Evolutionary conservation across 53 echinoderm and acorn worm genomes (phyloP), one percentile per base, ranked within the genome.

Genomic region (Echinometra lucunter): DNA sequence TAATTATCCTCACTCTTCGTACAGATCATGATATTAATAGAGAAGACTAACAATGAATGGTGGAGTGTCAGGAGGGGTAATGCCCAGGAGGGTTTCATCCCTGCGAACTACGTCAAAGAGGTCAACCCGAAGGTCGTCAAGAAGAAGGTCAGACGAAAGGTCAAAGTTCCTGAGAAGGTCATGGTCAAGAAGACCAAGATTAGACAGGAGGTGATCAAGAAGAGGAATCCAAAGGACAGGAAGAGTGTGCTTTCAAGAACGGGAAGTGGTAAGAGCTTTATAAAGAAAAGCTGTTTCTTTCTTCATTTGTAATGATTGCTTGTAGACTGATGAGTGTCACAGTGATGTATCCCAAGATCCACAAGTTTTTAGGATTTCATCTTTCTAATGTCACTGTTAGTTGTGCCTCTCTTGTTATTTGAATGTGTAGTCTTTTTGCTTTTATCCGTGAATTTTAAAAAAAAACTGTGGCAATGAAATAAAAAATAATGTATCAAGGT

Each of bases 31-130:
- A 95, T 98, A 21, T 88, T 98, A 57, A 92, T 98, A 44, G 90
- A 95, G 81, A 98, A 98, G 89, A 96, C 97, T 74, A 98, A 98
- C 56, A 90, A 81, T 42, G 99, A 98, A 35, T 98, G 98, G 99
- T 98, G 99, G 99, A 96, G 94, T 66, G 96, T 98, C 67, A 95
- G 96, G 63, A 93, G 93, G 23, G 92, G 82, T n/a, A 96, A 95
- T 0, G 97, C 96, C 47, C 95, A 96, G 30, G 98, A 98, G 69
- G 98, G 99, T 25, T 97, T 98, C 75, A 91, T 97, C 66, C 97
- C 99, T 4, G 96, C 97, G 67, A 97, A 98, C 88, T 98, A 98
- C 69, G 96, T 98, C 63, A 98, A 98, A 92, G 98, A 98, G 55
- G 96, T 95, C 72, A 94, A 92, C 44, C 97, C 97, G 21, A 98